Percentiles rank a stretch among this genome's conserved stretches.
These are phyloP conservation scores for Calyptomena viridis DNA, from an alignment of 2,113 vertebrate genomes.

Conservation along the genomic window DNA sequence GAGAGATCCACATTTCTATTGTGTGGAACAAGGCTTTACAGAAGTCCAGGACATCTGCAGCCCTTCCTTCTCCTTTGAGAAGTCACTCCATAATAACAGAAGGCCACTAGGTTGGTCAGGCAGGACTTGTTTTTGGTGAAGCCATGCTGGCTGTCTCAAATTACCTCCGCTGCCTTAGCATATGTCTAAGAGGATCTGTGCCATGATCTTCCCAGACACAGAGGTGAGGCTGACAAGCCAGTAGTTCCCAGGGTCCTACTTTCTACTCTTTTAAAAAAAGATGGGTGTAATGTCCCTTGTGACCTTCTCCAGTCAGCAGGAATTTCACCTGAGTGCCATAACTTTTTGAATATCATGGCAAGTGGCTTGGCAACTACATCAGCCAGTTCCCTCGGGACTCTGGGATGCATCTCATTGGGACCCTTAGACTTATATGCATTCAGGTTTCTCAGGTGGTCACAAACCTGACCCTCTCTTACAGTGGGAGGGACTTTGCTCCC, in stretches of 20 bases:
- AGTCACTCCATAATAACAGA: not conserved
- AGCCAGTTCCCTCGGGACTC: not conserved
- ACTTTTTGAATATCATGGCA: not conserved
- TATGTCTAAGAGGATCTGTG: not conserved
- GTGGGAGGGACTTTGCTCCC: not conserved
- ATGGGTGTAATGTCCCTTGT: not conserved
- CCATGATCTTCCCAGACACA: not conserved
- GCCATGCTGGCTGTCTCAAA: not conserved
- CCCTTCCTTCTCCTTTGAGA: not conserved
- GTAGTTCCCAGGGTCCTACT: not conserved
- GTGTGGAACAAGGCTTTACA: not conserved
- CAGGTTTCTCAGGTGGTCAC: not conserved
- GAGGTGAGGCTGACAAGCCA: not conserved
- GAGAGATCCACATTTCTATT: not conserved
- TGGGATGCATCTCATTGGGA: not conserved
- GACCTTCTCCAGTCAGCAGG: not conserved
- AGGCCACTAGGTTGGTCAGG: not conserved
- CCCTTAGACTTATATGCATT: not conserved
- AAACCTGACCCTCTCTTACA: not conserved
- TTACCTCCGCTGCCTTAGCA: rapidly evolving
- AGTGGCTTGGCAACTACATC: not conserved
- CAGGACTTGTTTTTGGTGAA: not conserved
- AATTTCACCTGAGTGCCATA: not conserved
- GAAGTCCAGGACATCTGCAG: not conserved
- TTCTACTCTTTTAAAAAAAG: not conserved